Conservation (phyloP, 2,113 vertebrate species). For the Passer domesticus region DNA sequence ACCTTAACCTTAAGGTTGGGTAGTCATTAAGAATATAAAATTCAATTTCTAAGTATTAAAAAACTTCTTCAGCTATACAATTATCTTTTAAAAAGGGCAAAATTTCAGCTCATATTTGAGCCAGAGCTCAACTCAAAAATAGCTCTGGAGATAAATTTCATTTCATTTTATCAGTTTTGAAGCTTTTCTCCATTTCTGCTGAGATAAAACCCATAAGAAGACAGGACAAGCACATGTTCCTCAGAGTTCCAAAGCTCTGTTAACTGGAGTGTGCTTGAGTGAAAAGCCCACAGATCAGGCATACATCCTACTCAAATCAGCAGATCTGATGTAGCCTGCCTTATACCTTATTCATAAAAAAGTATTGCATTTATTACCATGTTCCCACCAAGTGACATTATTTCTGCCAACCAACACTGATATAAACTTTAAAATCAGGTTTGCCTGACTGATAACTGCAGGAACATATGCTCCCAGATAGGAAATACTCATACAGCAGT, state of each 20-base stretch:
- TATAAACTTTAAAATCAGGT: neutral
- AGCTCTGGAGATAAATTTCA: neutral
- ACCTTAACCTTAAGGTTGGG: constrained; percentile 23
- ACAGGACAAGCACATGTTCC: neutral
- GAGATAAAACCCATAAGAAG: neutral
- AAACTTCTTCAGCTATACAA: neutral
- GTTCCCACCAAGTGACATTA: neutral
- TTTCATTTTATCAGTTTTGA: neutral
- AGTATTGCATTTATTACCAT: neutral
- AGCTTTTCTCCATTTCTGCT: neutral
- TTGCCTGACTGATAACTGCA: neutral
- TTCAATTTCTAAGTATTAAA: neutral
- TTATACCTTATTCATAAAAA: neutral
- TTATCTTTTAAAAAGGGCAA: neutral
- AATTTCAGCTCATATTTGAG: neutral
- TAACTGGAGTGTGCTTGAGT: neutral
- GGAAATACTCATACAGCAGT: neutral
- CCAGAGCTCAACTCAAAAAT: neutral
- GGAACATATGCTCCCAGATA: neutral
- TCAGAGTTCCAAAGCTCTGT: neutral
- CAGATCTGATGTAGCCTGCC: neutral
- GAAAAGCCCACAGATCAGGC: neutral
- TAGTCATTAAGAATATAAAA: constrained; percentile 35
- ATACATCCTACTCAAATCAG: neutral
- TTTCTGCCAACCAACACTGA: neutral